phyloP scores from a whole-genome alignment of 2,113 vertebrate species.

The Oxyruncus cristatus region DNA sequence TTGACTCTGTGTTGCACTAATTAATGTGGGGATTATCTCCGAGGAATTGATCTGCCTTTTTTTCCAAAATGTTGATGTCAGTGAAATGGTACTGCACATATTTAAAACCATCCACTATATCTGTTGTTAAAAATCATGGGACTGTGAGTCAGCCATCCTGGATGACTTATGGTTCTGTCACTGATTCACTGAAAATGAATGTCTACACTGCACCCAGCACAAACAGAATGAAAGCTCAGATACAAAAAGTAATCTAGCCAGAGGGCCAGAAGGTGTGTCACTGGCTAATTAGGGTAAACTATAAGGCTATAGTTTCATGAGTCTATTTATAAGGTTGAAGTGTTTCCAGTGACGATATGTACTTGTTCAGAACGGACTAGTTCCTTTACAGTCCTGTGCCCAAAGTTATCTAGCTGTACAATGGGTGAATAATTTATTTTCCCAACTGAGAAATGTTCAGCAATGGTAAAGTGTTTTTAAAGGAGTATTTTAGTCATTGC shows the following conservation, averaged over 20 bases:
- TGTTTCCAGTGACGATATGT: background rate
- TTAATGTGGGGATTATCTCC: background rate
- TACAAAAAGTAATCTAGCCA: background rate
- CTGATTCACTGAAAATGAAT: constrained; percentile 37
- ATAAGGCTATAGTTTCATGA: background rate
- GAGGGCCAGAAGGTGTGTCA: background rate
- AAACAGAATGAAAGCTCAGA: background rate
- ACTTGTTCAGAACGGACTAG: background rate
- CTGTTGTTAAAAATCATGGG: constrained; percentile 31
- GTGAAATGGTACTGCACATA: fast-evolving
- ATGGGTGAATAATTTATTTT: background rate
- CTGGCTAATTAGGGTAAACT: background rate
- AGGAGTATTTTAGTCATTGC: background rate
- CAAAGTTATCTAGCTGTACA: background rate
- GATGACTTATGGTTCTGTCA: background rate
- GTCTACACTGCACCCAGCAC: background rate
- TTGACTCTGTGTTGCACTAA: background rate
- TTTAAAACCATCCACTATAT: background rate
- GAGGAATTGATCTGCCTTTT: background rate
- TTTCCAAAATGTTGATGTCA: background rate
- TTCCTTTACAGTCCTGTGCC: background rate
- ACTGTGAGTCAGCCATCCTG: constrained; percentile 32
- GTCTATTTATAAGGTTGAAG: background rate
- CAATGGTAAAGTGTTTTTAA: background rate
- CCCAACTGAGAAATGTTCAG: background rate